Base-by-base conservation (phyloP, 2,797 vertebrate species). In the Dendrocincla fuliginosa region DNA sequence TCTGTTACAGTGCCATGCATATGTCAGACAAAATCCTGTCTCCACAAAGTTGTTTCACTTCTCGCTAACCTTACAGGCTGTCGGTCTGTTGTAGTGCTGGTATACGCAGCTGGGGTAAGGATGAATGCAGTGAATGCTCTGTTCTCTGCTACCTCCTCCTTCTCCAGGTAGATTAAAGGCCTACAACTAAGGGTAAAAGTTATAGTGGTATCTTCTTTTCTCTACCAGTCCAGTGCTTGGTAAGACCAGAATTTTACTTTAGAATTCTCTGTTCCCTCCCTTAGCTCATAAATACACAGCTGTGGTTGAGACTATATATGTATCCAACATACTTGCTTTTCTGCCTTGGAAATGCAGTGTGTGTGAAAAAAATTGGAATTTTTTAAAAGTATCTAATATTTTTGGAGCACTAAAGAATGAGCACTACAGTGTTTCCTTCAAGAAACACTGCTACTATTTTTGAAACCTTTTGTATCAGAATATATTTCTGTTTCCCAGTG, bases 401-500 rank as follows among this genome's bases (percentile, higher is more conserved):
- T 89, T 84, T 78, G 11, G 65, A 90, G 63, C 41, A 68, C 27
- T 67, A 70, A 76, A 47, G 41, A 76, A 71, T 22, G 50, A 87
- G 37, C 47, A 74, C 55, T 69, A 56, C 12, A 37, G 42, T 61
- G 42, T 91, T 89, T 88, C 75, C 52, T 70, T 79, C 55, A 67
- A 73, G 83, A 94, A 85, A 78, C 33, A 68, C 42, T 70, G 50
- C 37, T 76, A 22, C 23, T 80, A 30, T 55, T 88, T 89, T 90
- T 73, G 67, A 86, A 90, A 65, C 44, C 19, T 78, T 89, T 91
- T 90, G 16, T 91, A 76, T 78, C 3, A 1, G 35, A 95, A 56
- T 84, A 19, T 71, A 56, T 71, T 92, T 74, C 86, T 68, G n/a
- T 86, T 94, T 93, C 50, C 61, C 55, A 86, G 87, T 89, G 82